phyloP scores from a whole-genome alignment of 2,797 vertebrate genomes.

The Danio jaintianensis region DNA sequence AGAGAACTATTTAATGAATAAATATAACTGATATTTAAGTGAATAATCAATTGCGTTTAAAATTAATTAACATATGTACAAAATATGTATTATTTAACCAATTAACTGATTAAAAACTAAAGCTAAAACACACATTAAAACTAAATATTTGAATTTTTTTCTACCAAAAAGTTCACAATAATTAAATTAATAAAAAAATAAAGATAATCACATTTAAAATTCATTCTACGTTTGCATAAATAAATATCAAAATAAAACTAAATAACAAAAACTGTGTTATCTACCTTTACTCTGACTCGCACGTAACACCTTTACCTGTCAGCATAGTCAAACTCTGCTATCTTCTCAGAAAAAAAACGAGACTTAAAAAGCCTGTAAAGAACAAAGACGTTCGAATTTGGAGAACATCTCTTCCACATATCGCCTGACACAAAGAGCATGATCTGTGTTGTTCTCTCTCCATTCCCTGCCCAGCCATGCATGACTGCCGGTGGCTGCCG shows the following conservation, averaged over 20 bases:
- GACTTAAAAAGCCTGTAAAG: slow-evolving; percentile 26
- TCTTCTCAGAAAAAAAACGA: slow-evolving; percentile 5
- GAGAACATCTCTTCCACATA: slow-evolving; percentile 29
- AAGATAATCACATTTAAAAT: not conserved
- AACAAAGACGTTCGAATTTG: slow-evolving; percentile 31
- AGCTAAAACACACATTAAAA: no score
- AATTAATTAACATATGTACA: no score
- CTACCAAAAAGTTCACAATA: no score
- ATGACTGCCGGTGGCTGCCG: slow-evolving; percentile 50
- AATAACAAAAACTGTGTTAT: not conserved
- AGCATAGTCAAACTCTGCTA: not conserved
- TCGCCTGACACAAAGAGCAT: slow-evolving; percentile 43
- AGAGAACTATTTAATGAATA: no score
- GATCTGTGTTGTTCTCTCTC: slow-evolving; percentile 40
- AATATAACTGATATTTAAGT: no score
- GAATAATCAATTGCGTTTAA: no score
- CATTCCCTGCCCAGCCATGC: slow-evolving; percentile 35
- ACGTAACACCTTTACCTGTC: not conserved
- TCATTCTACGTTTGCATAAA: not conserved
- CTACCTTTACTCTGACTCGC: not conserved
- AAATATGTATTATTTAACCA: no score
- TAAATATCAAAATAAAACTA: not conserved
- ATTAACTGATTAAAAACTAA: no score
- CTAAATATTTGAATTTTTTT: no score
- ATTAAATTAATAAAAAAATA: no score